These are phyloP conservation scores for Shinisaurus crocodilurus DNA, from an alignment of 2,113 vertebrate species.

Conservation along the genomic window DNA sequence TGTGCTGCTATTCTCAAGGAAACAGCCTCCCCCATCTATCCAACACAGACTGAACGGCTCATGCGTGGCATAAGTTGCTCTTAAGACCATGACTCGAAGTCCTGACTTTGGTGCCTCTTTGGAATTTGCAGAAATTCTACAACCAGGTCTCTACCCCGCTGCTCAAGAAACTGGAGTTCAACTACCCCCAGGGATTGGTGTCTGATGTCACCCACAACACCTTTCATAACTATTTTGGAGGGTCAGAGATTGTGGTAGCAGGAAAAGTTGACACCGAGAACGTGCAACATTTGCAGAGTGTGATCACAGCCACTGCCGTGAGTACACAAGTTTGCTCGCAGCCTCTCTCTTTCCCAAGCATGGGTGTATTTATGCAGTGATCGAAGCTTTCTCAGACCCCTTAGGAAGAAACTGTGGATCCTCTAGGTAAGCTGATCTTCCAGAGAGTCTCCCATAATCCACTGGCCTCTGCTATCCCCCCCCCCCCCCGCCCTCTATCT, in stretches of 20 bases:
- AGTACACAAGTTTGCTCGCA: slow-evolving; percentile 42
- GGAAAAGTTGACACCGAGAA: slow-evolving; percentile 84
- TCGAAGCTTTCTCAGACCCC: neutral
- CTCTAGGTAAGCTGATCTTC: neutral
- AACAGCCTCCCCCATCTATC: neutral
- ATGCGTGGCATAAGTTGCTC: neutral
- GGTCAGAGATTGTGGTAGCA: slow-evolving; percentile 93
- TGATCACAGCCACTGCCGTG: slow-evolving; percentile 89
- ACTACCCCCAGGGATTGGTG: slow-evolving; percentile 83
- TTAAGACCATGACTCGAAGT: too few species aligned
- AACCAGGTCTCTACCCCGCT: slow-evolving; percentile 92
- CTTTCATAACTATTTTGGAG: slow-evolving; percentile 94
- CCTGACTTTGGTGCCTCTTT: slow-evolving; percentile 22
- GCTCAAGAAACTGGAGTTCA: slow-evolving; percentile 86
- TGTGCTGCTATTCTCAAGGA: neutral
- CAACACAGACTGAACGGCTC: neutral
- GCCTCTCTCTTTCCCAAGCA: too few species aligned
- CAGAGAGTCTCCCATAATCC: neutral
- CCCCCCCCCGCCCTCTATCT: neutral
- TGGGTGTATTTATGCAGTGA: neutral
- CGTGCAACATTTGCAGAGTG: slow-evolving; percentile 78
- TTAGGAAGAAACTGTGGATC: neutral
- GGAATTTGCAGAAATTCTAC: slow-evolving; percentile 87
- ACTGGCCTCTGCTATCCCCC: neutral
- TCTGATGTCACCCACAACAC: slow-evolving; percentile 88